phyloP scores from a whole-genome alignment of 2,113 vertebrate genomes.

The Erpornis zantholeuca region DNA sequence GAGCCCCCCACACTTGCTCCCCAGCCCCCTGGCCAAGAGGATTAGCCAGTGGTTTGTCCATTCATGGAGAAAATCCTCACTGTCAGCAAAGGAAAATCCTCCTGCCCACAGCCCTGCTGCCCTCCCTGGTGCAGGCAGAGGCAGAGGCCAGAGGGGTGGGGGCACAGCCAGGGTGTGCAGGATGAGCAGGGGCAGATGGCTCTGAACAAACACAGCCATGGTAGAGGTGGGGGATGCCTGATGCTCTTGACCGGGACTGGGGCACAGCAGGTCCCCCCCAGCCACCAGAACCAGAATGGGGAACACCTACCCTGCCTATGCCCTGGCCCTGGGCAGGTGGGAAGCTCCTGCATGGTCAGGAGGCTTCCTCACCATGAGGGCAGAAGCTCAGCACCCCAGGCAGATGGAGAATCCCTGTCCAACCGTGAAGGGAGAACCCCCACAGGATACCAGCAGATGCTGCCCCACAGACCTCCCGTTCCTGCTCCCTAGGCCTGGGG shows the following conservation, averaged over 20 bases:
- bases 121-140: background rate
- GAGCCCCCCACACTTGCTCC: background rate
- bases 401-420: background rate
- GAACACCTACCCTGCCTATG: background rate
- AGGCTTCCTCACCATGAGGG: rapidly evolving
- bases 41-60: background rate
- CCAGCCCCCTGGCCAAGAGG: background rate
- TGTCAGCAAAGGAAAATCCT: conserved; percentile 50
- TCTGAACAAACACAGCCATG: rapidly evolving
- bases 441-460: rapidly evolving
- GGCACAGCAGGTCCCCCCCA: rapidly evolving
- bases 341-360: background rate
- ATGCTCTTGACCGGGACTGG: background rate
- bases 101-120: background rate
- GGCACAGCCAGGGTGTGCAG: background rate
- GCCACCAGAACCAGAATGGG: background rate
- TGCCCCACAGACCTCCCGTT: too few species aligned
- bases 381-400: background rate
- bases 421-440: rapidly evolving
- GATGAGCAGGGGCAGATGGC: rapidly evolving
- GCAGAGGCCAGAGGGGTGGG: background rate
- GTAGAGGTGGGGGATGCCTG: background rate
- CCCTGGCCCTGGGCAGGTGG: background rate
- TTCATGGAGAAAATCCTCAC: background rate
- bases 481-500: background rate